Conservation (phyloP, 37 sponge, comb jelly and placozoan genomes). For the Amphimedon queenslandica region DNA sequence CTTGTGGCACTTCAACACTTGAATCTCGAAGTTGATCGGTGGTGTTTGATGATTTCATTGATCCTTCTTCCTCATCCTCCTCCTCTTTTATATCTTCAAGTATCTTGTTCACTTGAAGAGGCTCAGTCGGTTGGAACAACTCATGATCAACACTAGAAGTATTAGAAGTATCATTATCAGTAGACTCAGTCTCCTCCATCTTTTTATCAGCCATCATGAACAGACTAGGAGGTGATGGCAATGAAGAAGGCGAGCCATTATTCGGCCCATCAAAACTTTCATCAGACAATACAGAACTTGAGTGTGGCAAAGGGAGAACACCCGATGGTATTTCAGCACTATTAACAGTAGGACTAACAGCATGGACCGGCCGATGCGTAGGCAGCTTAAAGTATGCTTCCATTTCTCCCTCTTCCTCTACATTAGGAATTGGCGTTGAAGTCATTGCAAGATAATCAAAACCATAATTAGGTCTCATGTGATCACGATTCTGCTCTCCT, state of each 20-base stretch:
- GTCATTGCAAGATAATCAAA: neutral
- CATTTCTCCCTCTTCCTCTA: neutral
- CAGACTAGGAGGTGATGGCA: neutral
- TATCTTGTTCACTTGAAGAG: neutral
- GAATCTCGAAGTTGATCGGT: neutral
- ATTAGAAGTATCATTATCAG: neutral
- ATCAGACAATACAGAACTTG: neutral
- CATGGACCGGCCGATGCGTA: neutral
- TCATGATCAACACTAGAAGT: neutral
- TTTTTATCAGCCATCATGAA: neutral
- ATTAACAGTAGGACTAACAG: neutral
- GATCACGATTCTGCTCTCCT: neutral
- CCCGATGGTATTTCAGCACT: neutral
- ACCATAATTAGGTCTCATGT: neutral
- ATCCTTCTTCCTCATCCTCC: neutral
- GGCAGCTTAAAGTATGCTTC: neutral
- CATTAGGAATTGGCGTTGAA: neutral
- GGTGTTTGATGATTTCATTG: neutral
- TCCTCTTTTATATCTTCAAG: neutral
- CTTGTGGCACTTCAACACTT: neutral
- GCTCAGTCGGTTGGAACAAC: too few relatives aligned
- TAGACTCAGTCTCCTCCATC: neutral
- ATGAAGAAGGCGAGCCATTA: neutral
- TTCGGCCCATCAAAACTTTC: neutral
- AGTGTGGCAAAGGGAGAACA: neutral